Evolutionary conservation across 1,140 invertebrate genomes (phyloP), one percentile per base, ranked within the genome.

Genomic region (Venustaconcha ellipsiformis): DNA sequence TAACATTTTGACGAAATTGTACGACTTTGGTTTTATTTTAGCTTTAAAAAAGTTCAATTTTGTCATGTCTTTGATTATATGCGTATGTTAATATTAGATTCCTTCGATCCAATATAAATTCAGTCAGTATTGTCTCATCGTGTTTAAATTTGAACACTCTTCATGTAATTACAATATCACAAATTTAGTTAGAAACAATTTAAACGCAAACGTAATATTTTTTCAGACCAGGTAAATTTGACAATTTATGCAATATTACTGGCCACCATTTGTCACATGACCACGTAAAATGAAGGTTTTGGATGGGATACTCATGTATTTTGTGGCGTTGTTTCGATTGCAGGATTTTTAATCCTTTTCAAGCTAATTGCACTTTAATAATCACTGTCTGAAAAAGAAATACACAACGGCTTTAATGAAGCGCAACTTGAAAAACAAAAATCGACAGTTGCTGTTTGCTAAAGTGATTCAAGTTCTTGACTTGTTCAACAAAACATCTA

Each of bases 201-300:
- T 26, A 67, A 58, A 17, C 57, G 55, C 63, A 62, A 58, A 55
- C 4, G 17, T 67, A 74, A 56, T 62, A 74, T 57, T 55, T 17
- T 14, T 66, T 56, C 57, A 30, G 20, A 17, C 37, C 37, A 66
- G 62, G 20, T 55, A 56, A 72, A n/a, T 68, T 48, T 48, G 37
- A 65, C 26, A 67, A 76, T 70, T 66, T 70, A 64, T 71, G 74
- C 74, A 76, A 76, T 58, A 64, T 68, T 76, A 76, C 68, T 76
- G 74, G 74, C 70, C 69, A 76, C 30, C 65, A 67, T 56, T 70
- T 68, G 71, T 76, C 74, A 76, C 69, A 71, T 76, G 74, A 76
- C 74, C 74, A 67, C 71, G 62, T 67, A 48, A 48, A 48, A 48
- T 11, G 4, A 48, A 48, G 37, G 37, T 8, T 48, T 48, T 48